phyloP scores from a whole-genome alignment of 2,113 vertebrate genomes.

The Capreolus pygargus region DNA sequence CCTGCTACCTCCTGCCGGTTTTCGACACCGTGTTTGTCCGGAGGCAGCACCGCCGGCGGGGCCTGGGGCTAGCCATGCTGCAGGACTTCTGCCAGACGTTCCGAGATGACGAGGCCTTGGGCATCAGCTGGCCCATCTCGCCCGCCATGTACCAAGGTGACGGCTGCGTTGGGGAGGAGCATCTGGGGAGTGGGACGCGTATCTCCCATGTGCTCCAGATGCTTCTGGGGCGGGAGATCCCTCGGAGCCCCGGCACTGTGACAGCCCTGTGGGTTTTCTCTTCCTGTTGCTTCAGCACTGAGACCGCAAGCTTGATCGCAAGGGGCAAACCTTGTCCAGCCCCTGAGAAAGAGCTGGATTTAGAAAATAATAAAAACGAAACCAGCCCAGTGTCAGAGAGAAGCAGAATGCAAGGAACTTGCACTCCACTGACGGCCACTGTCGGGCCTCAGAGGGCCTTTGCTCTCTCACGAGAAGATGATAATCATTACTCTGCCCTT shows the following conservation, averaged over 20 bases:
- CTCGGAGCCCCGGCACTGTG: accelerated
- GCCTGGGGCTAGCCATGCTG: conserved; percentile 89
- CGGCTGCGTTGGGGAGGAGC: background rate
- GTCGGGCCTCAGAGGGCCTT: background rate
- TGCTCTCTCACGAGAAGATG: background rate
- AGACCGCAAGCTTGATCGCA: background rate
- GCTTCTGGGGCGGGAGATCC: background rate
- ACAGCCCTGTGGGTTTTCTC: accelerated
- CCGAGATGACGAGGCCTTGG: conserved; percentile 84
- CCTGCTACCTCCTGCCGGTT: conserved; percentile 88
- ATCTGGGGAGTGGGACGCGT: background rate
- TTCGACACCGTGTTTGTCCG: conserved; percentile 92
- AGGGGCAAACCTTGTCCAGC: background rate
- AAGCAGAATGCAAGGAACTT: background rate
- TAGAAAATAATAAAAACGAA: background rate
- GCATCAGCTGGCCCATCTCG: conserved; percentile 91
- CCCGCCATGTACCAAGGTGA: conserved; percentile 90
- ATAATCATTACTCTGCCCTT: background rate
- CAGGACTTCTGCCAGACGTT: conserved; percentile 90
- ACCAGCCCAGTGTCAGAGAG: background rate
- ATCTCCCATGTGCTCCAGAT: background rate
- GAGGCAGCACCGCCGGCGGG: conserved; percentile 81
- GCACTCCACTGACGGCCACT: accelerated
- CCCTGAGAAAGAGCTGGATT: background rate
- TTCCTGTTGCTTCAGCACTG: background rate